These are phyloP conservation scores for Dissostichus mawsoni DNA, from an alignment of 2,113 vertebrate genomes.

Conservation along the genomic window DNA sequence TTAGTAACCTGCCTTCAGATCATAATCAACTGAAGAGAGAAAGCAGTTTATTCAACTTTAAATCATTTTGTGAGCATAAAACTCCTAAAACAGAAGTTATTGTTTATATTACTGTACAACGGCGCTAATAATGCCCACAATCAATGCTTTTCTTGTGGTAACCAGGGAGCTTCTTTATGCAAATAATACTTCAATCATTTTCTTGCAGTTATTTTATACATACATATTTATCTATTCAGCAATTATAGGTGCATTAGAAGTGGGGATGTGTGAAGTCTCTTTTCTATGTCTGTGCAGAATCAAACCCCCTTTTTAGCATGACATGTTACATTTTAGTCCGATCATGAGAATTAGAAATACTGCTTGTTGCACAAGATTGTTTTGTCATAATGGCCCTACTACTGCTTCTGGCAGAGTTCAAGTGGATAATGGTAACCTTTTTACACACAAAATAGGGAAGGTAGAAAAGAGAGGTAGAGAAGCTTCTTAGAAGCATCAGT, in stretches of 20 bases:
- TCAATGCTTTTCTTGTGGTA: slow-evolving; percentile 25
- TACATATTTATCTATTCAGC: not conserved
- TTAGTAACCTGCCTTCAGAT: not conserved
- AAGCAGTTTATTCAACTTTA: not conserved
- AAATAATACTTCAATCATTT: slow-evolving; percentile 17
- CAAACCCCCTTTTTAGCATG: not conserved
- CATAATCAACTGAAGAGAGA: not conserved
- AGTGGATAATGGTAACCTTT: slow-evolving; percentile 44
- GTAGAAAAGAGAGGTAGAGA: slow-evolving; percentile 19
- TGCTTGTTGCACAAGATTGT: not conserved
- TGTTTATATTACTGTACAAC: slow-evolving; percentile 8
- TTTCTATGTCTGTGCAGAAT: too few relatives aligned
- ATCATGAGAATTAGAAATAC: slow-evolving; percentile 8
- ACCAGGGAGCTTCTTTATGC: slow-evolving; percentile 21
- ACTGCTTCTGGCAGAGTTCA: not conserved
- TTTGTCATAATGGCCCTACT: not conserved
- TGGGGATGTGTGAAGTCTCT: too few relatives aligned
- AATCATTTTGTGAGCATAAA: slow-evolving; percentile 12
- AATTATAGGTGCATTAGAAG: not conserved
- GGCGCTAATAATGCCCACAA: slow-evolving; percentile 22
- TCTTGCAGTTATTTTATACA: not conserved
- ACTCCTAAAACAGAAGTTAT: slow-evolving; percentile 11
- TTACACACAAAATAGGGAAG: slow-evolving; percentile 4
- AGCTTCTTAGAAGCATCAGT: slow-evolving; percentile 16
- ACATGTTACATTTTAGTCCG: not conserved